Conservation (phyloP, 2,797 vertebrate species). For the Tapera naevia region DNA sequence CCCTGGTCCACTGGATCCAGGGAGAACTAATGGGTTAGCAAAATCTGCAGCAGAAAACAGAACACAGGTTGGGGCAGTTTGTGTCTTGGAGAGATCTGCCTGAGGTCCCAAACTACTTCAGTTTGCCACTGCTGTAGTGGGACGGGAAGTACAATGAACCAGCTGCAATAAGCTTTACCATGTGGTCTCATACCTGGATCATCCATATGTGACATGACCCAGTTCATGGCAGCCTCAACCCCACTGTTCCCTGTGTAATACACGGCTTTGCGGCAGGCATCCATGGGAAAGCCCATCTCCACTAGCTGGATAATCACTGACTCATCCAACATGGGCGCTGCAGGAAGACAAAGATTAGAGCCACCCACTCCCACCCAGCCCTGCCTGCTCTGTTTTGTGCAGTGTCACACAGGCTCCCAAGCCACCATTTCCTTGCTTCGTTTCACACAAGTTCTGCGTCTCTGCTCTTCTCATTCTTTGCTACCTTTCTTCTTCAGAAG, state of each 20-base stretch:
- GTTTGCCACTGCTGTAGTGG: not conserved
- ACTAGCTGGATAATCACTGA: conserved; percentile 94
- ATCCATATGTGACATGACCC: conserved; percentile 98
- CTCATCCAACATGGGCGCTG: conserved; percentile 95
- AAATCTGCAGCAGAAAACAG: conserved; percentile 83
- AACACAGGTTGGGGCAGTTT: not conserved
- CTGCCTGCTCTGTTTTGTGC: not conserved
- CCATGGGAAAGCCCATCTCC: conserved; percentile 98
- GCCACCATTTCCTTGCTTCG: not conserved
- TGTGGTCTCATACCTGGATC: conserved; percentile 86
- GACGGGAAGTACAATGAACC: not conserved
- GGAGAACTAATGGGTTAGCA: conserved; percentile 90
- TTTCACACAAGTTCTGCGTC: not conserved
- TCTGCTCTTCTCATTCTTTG: not conserved
- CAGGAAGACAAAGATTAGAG: conserved; percentile 5
- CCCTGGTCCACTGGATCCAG: conserved; percentile 87
- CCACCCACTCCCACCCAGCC: not conserved
- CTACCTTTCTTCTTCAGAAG: not conserved
- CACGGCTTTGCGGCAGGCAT: conserved; percentile 96
- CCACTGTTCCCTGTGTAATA: conserved; percentile 98
- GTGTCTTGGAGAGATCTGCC: not conserved
- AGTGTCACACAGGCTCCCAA: not conserved
- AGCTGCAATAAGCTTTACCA: not conserved
- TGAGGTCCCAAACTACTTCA: not conserved
- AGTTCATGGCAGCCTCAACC: conserved; percentile 96